phyloP scores from a whole-genome alignment of 2,113 vertebrate genomes.

The Chascanopsetta lugubris region DNA sequence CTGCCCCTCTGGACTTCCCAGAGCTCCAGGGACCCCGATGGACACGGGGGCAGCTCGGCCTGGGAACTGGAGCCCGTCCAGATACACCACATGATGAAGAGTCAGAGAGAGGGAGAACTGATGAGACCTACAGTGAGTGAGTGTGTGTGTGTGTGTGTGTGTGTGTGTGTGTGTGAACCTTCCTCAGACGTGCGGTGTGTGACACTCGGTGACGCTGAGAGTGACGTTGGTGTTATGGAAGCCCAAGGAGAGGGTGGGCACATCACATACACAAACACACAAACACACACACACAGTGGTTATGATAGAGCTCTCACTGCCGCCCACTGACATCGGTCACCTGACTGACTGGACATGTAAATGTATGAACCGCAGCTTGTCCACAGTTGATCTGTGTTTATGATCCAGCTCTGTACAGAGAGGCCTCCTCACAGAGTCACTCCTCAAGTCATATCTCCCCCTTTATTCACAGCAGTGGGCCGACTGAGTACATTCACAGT shows the following conservation, averaged over 20 bases:
- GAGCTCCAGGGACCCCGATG: slow-evolving; percentile 56
- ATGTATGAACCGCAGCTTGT: slow-evolving; percentile 20
- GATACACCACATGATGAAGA: slow-evolving; percentile 21
- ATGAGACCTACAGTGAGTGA: slow-evolving; percentile 8
- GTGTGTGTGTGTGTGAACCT: slow-evolving; percentile 4
- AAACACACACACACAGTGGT: background rate
- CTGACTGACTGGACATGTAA: slow-evolving; percentile 5
- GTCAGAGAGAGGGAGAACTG: slow-evolving; percentile 17
- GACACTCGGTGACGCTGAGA: slow-evolving; percentile 40
- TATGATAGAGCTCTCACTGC: slow-evolving; percentile 23
- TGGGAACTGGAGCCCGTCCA: slow-evolving; percentile 79
- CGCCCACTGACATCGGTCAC: slow-evolving; percentile 19
- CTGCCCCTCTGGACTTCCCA: slow-evolving; percentile 72
- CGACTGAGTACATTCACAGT: slow-evolving; percentile 50
- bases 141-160: slow-evolving; percentile 8
- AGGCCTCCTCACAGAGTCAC: slow-evolving; percentile 32
- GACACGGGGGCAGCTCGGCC: slow-evolving; percentile 55
- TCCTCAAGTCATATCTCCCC: slow-evolving; percentile 58
- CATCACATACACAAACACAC: slow-evolving; percentile 1
- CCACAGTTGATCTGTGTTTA: slow-evolving; percentile 36
- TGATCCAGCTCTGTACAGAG: slow-evolving; percentile 31
- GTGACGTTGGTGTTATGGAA: slow-evolving; percentile 22
- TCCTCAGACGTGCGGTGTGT: too few species aligned
- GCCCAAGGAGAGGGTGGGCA: background rate
- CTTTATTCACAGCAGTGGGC: slow-evolving; percentile 69